phyloP scores from a whole-genome alignment of 2,888 invertebrate genomes.

The Drosophila kambysellisi region DNA sequence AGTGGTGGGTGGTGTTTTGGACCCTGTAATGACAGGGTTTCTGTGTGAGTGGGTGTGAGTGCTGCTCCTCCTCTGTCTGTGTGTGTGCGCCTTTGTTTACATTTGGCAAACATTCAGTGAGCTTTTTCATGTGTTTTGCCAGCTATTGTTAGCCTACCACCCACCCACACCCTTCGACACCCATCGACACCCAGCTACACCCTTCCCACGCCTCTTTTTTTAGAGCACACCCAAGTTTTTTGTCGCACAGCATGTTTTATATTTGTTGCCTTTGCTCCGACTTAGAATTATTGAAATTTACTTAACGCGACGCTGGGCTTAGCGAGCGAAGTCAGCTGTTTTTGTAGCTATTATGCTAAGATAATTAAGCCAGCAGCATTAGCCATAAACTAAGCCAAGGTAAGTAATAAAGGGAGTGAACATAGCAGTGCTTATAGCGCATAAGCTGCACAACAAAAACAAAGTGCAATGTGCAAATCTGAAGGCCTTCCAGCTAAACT shows the following conservation, averaged over 20 bases:
- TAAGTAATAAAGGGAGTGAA: background rate
- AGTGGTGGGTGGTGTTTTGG: background rate
- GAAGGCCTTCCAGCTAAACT: slow-evolving; percentile 22
- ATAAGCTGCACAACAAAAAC: slow-evolving; percentile 25
- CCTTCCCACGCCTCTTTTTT: background rate
- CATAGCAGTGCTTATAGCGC: slow-evolving; percentile 11
- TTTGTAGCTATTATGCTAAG: slow-evolving; percentile 54
- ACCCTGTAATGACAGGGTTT: slow-evolving; percentile 35
- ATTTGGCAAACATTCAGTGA: slow-evolving; percentile 63
- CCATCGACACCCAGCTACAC: background rate
- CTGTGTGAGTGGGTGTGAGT: slow-evolving; percentile 10
- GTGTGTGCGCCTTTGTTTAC: slow-evolving; percentile 70
- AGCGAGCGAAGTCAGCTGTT: slow-evolving; percentile 63
- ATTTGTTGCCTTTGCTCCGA: slow-evolving; percentile 36
- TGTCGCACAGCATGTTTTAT: slow-evolving; percentile 21
- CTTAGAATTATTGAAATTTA: slow-evolving; percentile 77
- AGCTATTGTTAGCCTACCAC: slow-evolving; percentile 37
- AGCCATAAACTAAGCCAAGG: slow-evolving; percentile 12
- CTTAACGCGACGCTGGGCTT: slow-evolving; percentile 44
- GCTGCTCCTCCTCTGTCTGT: slow-evolving; percentile 24
- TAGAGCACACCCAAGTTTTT: slow-evolving; percentile 21
- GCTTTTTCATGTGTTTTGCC: slow-evolving; percentile 26
- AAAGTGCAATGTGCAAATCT: slow-evolving; percentile 20
- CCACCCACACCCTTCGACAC: background rate
- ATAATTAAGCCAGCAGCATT: slow-evolving; percentile 67